phyloP scores from a whole-genome alignment of 2,888 invertebrate species.

The Scaptomyza polygonia region DNA sequence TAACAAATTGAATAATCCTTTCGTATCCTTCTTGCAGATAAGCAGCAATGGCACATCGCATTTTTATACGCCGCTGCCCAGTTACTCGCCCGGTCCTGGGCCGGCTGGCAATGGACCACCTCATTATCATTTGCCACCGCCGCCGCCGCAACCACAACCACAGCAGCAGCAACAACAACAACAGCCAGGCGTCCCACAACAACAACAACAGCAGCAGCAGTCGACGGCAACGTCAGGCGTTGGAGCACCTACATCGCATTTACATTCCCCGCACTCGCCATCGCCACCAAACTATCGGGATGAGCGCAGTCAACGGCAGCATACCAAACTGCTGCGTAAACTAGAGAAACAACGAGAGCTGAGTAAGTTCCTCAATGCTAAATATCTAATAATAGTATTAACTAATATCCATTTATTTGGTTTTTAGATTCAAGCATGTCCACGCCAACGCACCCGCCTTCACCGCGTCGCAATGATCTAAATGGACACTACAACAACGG shows the following conservation, averaged over 20 bases:
- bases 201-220: slow-evolving; percentile 70
- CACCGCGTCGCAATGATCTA: slow-evolving; percentile 89
- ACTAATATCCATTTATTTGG: neutral
- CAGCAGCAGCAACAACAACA: slow-evolving; percentile 75
- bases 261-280: slow-evolving; percentile 89
- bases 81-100: slow-evolving; percentile 86
- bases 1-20: neutral
- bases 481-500: slow-evolving; percentile 84
- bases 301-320: slow-evolving; percentile 91
- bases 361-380: slow-evolving; percentile 83
- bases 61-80: slow-evolving; percentile 87
- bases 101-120: slow-evolving; percentile 84
- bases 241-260: slow-evolving; percentile 61
- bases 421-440: slow-evolving; percentile 80
- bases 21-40: slow-evolving; percentile 84
- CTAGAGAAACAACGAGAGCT: slow-evolving; percentile 88
- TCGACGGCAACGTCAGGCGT: slow-evolving; percentile 35
- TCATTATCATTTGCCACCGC: slow-evolving; percentile 80
- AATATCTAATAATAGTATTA: neutral
- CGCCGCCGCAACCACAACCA: slow-evolving; percentile 66
- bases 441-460: slow-evolving; percentile 87
- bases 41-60: slow-evolving; percentile 90
- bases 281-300: slow-evolving; percentile 90
- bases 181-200: slow-evolving; percentile 71
- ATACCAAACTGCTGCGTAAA: slow-evolving; percentile 91